Evolutionary conservation across 1,140 invertebrate species (phyloP), one percentile per base, ranked within the genome.

Genomic region (Zaprionus gabonicus): DNA sequence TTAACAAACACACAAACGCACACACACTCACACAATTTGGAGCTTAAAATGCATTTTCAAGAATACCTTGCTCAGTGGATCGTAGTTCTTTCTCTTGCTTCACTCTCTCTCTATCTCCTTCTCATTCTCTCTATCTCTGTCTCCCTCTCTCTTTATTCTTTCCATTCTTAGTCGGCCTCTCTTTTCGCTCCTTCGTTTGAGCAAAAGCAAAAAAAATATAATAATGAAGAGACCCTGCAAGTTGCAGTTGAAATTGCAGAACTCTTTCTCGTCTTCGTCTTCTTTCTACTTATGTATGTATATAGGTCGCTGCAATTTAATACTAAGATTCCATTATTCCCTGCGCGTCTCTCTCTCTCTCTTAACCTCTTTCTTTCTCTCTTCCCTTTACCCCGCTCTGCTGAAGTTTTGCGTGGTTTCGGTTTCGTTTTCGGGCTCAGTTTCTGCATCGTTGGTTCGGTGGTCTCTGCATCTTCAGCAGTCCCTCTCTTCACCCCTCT

Each of bases 241-340:
- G 23, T 28, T 70, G 27, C 41, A 59, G 56, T 31, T 23, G 36
- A 28, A 46, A 28, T 46, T 70, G 51, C 49, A 51, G 49, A 64
- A 36, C 64, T 70, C 31, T 70, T 36, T 41, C n/a, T 58, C 12
- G 25, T n/a, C 9, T 34, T 34, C 65, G 56, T 63, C 65, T 69
- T 60, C 71, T 67, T 81, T 85, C 78, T 85, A 51, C 46, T 51
- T 51, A 51, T 51, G 46, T 51, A 51, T 51, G 46, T 51, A 90
- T 90, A 78, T 87, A 91, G 90, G 90, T 91, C 90, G 90, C 56
- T 91, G 90, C 90, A 91, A 81, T 88, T 81, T 91, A 91, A 86
- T 90, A 81, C 86, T 79, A 63, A 78, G 71, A 75, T 74, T 72
- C 68, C 60, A 56, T 70, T 58, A 34, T 34, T 31, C 9, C 31